Evolutionary conservation across 1,140 invertebrate species (phyloP).

Genomic region (Leptoteleia sp.): DNA sequence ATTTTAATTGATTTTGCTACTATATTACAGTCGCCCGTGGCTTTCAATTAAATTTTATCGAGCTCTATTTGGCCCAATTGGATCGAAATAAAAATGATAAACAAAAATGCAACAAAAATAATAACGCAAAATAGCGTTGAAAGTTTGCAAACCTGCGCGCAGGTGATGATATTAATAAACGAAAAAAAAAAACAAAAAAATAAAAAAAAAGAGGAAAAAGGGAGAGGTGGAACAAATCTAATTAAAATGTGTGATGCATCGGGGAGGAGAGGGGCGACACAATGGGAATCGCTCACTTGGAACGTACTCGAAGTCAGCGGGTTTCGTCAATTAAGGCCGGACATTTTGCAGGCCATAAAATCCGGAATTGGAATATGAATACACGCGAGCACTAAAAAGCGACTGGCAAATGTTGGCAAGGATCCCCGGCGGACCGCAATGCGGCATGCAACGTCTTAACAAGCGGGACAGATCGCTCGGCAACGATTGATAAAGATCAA

Average conservation of each 20-base stretch:
- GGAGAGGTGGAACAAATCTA: no score
- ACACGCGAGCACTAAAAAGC: constrained; percentile 26
- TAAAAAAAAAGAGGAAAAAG: no score
- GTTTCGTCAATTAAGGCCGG: constrained; percentile 7
- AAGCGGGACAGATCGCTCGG: constrained; percentile 8
- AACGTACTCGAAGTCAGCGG: background rate
- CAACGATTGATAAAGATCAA: constrained; percentile 36
- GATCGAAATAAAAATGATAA: constrained; percentile 19
- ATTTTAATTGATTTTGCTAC: constrained; percentile 23
- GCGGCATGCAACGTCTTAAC: constrained; percentile 45
- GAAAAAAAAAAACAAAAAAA: no score
- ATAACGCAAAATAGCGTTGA: no score
- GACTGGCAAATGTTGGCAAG: constrained; percentile 35
- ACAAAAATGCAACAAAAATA: no score
- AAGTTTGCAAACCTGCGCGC: no score
- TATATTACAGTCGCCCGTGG: constrained; percentile 8
- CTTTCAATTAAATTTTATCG: constrained; percentile 4
- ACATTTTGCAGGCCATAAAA: constrained; percentile 19
- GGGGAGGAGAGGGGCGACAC: no score
- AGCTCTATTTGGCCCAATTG: constrained; percentile 2
- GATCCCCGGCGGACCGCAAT: constrained; percentile 36
- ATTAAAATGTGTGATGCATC: no score
- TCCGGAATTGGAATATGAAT: constrained; percentile 38
- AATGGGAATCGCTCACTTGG: no score
- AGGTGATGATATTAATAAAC: no score